Conservation (phyloP, 2,113 vertebrate genomes). For the Arenaria interpres region DNA sequence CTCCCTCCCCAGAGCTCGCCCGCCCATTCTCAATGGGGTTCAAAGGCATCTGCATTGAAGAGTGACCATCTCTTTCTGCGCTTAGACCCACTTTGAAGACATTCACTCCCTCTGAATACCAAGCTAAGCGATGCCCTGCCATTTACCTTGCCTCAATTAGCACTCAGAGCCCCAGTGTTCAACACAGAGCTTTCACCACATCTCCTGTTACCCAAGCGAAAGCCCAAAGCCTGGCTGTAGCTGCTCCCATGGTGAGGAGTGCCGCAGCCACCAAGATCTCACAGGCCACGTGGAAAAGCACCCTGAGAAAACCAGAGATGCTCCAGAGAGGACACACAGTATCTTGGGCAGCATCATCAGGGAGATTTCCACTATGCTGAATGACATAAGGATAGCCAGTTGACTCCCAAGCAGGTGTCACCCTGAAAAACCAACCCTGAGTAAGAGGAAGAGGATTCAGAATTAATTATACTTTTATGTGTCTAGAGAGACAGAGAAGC, state of each 20-base stretch:
- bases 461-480: not conserved
- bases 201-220: not conserved
- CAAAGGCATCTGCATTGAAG: not conserved
- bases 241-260: not conserved
- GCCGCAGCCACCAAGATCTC: not conserved
- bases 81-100: not conserved
- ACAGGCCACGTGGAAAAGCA: not conserved
- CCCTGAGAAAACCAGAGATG: not conserved
- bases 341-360: not conserved
- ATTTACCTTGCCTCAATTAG: not conserved
- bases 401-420: not conserved
- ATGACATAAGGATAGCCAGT: not conserved
- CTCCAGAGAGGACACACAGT: rapidly evolving
- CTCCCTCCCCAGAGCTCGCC: not conserved
- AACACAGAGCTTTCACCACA: not conserved
- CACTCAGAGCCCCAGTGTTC: not conserved
- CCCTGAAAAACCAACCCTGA: not conserved
- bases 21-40: not conserved
- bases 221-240: not conserved
- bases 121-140: not conserved
- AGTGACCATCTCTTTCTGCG: not conserved
- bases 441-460: not conserved
- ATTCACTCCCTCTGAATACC: not conserved
- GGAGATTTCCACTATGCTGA: not conserved
- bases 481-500: not conserved